Percentiles rank a stretch among this genome's conserved stretches.
Evolutionary conservation across 2,113 vertebrate genomes (phyloP).

Genomic region (Philantomba maxwellii): DNA sequence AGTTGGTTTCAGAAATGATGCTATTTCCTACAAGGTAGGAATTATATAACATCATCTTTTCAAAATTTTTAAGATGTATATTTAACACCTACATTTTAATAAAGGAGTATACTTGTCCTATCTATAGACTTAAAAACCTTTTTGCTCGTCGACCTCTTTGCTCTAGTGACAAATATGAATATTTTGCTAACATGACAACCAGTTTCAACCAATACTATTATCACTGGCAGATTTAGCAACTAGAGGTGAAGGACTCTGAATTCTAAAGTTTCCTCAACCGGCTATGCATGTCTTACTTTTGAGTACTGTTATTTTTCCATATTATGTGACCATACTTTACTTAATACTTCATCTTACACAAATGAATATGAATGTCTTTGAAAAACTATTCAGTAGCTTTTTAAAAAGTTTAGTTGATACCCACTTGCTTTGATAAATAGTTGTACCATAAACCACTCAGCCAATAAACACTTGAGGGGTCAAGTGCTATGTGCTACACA

Average conservation of each 20-base stretch:
- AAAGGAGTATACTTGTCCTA: not conserved
- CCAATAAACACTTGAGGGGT: not conserved
- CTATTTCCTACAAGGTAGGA: not conserved
- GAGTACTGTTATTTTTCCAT: not conserved
- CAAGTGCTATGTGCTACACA: rapidly evolving
- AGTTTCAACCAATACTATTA: not conserved
- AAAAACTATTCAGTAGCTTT: not conserved
- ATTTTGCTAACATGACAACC: not conserved
- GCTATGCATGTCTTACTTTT: not conserved
- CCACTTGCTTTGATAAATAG: not conserved
- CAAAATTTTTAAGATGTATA: not conserved
- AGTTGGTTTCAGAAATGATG: not conserved
- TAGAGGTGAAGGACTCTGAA: not conserved
- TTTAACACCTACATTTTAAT: not conserved
- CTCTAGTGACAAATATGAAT: not conserved
- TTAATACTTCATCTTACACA: not conserved
- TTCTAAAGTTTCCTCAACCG: not conserved
- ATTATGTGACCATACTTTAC: not conserved
- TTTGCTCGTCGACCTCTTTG: not conserved
- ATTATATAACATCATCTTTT: not conserved
- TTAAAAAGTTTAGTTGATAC: not conserved
- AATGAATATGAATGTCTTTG: not conserved
- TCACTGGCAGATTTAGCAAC: not conserved
- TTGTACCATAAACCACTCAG: not conserved
- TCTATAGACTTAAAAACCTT: not conserved